Evolutionary conservation across 2,888 invertebrate genomes (phyloP).

Genomic region (Norana najaformis): DNA sequence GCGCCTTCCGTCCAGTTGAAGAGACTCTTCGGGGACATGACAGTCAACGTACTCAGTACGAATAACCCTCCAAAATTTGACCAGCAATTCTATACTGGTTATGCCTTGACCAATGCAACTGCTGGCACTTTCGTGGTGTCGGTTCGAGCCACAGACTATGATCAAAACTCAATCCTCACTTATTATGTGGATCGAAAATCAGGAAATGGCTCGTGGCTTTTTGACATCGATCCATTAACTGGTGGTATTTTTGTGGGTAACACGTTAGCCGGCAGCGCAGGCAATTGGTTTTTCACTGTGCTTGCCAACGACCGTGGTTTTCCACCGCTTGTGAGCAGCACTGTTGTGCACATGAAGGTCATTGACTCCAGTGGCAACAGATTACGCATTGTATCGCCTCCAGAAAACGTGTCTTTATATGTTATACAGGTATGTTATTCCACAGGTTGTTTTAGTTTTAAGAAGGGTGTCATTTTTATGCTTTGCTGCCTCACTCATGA

Average conservation of each 20-base stretch:
- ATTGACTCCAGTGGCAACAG: constrained; percentile 22
- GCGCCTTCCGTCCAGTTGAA: background rate
- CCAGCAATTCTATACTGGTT: background rate
- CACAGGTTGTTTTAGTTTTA: background rate
- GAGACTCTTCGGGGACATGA: background rate
- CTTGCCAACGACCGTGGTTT: background rate
- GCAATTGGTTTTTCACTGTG: constrained; percentile 6
- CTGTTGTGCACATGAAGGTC: background rate
- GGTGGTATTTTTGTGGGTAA: background rate
- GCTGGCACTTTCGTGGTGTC: background rate
- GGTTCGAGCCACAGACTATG: background rate
- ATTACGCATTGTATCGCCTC: constrained; percentile 16
- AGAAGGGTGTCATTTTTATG: background rate
- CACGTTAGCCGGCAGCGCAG: background rate
- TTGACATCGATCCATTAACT: background rate
- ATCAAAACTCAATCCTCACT: background rate
- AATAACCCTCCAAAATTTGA: background rate
- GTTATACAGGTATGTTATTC: constrained; percentile 3
- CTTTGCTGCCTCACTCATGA: background rate
- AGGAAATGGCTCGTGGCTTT: constrained; percentile 16
- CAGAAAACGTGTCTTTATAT: background rate
- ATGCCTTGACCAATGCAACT: background rate
- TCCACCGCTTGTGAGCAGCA: background rate
- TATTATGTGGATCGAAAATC: background rate
- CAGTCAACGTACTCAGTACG: background rate